These are phyloP conservation scores for Leguminivora glycinivorella DNA, from an alignment of 1,140 invertebrate genomes.

Conservation along the genomic window DNA sequence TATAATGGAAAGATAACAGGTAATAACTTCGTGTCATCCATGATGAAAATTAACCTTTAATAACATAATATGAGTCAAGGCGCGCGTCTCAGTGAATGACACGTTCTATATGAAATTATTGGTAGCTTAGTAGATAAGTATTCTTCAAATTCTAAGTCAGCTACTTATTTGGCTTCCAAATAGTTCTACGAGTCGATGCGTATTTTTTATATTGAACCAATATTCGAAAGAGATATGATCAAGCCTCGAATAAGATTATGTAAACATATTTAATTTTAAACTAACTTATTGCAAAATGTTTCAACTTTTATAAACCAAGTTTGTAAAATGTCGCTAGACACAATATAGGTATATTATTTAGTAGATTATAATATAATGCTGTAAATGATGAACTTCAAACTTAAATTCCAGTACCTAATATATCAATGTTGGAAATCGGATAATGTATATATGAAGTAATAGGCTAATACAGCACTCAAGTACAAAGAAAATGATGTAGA, in stretches of 20 bases:
- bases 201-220: not conserved
- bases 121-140: not conserved
- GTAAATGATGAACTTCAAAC: not conserved
- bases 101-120: not conserved
- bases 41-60: no score
- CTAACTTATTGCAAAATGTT: no score
- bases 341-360: no score
- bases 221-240: not conserved
- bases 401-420: not conserved
- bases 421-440: slow-evolving; percentile 22
- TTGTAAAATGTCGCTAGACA: no score
- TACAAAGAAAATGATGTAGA: slow-evolving; percentile 51
- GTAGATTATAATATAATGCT: not conserved
- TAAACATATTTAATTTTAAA: not conserved
- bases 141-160: not conserved
- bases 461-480: slow-evolving; percentile 59
- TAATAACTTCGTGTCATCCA: no score
- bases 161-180: no score
- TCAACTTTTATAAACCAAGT: no score
- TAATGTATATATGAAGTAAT: slow-evolving; percentile 34
- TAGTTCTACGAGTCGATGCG: not conserved
- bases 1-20: no score
- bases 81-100: no score
- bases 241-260: not conserved
- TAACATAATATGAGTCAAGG: no score